A percentile compares a stretch with the other conserved stretches of the same genome.
Conservation (phyloP, 2,888 invertebrate genomes). For the Anthophora plumipes region DNA sequence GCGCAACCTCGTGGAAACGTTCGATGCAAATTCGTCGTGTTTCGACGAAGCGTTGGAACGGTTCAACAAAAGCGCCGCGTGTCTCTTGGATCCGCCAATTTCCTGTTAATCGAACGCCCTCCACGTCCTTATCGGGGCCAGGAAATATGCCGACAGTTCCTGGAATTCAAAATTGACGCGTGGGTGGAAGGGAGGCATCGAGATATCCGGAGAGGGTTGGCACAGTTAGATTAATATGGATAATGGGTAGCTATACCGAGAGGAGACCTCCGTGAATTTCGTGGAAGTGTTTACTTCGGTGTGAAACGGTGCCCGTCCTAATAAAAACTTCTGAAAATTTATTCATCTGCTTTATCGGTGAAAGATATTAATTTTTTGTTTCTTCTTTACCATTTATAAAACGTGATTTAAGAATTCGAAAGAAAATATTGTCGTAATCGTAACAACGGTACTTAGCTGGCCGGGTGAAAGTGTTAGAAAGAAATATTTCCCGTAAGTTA, state of each 20-base stretch:
- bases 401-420: too few relatives aligned
- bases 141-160: conserved; percentile 52
- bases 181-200: conserved; percentile 20
- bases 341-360: too few relatives aligned
- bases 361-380: not conserved
- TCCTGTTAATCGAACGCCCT: conserved; percentile 47
- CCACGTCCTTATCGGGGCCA: conserved; percentile 49
- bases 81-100: conserved; percentile 29
- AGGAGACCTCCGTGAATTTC: conserved; percentile 45
- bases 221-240: conserved; percentile 51
- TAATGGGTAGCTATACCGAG: conserved; percentile 9
- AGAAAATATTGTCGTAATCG: too few relatives aligned
- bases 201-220: conserved; percentile 53
- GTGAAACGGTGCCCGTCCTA: not conserved
- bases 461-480: too few relatives aligned
- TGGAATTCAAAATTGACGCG: conserved; percentile 60
- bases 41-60: not conserved
- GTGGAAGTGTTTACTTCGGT: conserved; percentile 44
- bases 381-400: too few relatives aligned
- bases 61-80: not conserved
- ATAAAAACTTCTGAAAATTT: not conserved
- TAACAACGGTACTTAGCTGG: too few relatives aligned
- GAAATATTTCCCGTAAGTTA: not conserved
- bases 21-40: not conserved
- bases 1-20: not conserved